Conservation (phyloP, 2,113 vertebrate species). For the Castor canadensis region DNA sequence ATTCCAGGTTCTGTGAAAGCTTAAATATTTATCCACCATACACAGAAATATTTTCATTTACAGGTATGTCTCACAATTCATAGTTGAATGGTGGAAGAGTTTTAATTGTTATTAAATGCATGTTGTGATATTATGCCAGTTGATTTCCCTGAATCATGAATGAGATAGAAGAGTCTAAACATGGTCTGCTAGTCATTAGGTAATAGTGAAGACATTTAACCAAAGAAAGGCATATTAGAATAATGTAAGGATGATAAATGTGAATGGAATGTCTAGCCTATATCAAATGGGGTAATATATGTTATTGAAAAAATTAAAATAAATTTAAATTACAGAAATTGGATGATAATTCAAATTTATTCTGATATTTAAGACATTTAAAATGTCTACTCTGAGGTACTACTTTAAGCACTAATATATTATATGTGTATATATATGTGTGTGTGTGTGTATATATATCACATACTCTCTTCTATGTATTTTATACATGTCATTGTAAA, state of each 20-base stretch:
- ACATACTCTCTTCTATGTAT: too few relatives aligned
- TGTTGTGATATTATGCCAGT: background rate
- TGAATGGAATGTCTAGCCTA: background rate
- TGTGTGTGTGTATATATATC: too few relatives aligned
- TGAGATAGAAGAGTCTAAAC: background rate
- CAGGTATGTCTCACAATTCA: too few relatives aligned
- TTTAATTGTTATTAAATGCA: background rate
- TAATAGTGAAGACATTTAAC: background rate
- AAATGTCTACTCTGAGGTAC: too few relatives aligned
- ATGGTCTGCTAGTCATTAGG: background rate
- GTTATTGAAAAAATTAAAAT: background rate
- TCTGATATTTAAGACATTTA: too few relatives aligned
- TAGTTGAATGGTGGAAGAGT: background rate
- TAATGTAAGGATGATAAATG: background rate
- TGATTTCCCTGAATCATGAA: background rate
- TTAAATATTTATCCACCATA: too few relatives aligned
- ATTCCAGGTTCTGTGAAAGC: background rate
- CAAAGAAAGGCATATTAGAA: background rate
- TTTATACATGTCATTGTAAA: too few relatives aligned
- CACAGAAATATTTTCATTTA: too few relatives aligned
- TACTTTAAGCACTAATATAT: too few relatives aligned
- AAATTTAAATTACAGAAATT: background rate
- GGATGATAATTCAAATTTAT: background rate
- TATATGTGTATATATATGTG: too few relatives aligned
- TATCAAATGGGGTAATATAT: background rate